Evolutionary conservation across 2,888 invertebrate species (phyloP), one percentile per base, ranked within the genome.

Genomic region (Tuberolachnus salignus): DNA sequence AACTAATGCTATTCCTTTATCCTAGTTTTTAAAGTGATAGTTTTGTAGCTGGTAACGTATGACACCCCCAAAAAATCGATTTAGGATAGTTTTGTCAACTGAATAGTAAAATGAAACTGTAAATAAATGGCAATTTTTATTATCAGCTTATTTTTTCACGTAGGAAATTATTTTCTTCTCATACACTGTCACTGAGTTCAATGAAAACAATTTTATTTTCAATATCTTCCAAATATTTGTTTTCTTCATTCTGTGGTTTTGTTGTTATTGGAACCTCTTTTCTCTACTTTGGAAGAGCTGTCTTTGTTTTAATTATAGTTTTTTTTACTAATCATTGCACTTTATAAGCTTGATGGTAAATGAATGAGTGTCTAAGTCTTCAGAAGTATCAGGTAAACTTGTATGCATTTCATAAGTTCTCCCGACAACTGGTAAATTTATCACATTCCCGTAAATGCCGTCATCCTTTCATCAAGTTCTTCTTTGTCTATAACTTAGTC

Each of bases 331-430:
- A 51, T 10, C 51, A 51, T 67, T 51, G 1, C n/a, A 34, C 51
- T 67, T 26, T 67, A n/a, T 26, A 49, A 67, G 49, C 23, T 49
- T 67, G 49, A 23, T n/a, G 49, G 23, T 67, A 67, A 49, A 49
- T 10, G n/a, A 26, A 26, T n/a, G 26, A 51, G 11, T 67, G n/a
- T 67, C 51, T 2, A 26, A 67, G 26, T 67, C 49, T 66, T 67
- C 67, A n/a, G 26, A 67, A 26, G 34, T 26, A n/a, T 67, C 26
- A 26, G 67, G 51, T 67, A 51, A 51, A 67, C 51, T 67, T 57
- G 59, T 14, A 42, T 71, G 71, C 57, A 71, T n/a, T 71, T 71
- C 71, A 13, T 44, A 71, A 59, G 70, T 70, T 42, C 21, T 55
- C 3, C 34, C 70, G 55, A 70, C 16, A 57, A 55, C 70, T 53